A percentile compares a stretch with the other conserved stretches of the same genome.
phyloP scores from a whole-genome alignment of 1,140 invertebrate species.

The Sycophila sp. region DNA sequence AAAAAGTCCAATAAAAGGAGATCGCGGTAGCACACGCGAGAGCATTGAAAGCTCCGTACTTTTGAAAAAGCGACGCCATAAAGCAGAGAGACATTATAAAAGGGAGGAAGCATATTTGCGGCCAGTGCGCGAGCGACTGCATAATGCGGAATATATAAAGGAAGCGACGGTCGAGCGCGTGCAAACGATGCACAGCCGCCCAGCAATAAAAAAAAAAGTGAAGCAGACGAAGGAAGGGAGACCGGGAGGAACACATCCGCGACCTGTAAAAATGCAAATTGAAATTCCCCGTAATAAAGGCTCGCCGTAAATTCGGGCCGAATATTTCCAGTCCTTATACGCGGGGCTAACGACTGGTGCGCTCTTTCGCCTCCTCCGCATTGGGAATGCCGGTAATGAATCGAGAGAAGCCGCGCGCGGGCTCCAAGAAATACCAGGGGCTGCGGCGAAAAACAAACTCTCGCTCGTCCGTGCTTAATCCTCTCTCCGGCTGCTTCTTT shows the following conservation, averaged over 20 bases:
- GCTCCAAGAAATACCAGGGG: background rate
- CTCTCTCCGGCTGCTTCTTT: background rate
- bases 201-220: background rate
- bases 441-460: background rate
- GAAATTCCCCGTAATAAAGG: conserved; percentile 24
- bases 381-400: conserved; percentile 25
- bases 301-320: conserved; percentile 19
- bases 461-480: background rate
- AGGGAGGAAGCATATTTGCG: conserved; percentile 16
- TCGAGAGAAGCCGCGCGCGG: background rate
- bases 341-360: conserved; percentile 5
- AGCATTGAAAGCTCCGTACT: too few species aligned
- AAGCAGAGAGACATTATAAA: background rate
- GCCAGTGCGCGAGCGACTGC: background rate
- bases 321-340: background rate
- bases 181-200: background rate
- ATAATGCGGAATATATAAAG: conserved; percentile 14
- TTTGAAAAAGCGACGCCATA: too few species aligned
- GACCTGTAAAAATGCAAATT: conserved; percentile 31
- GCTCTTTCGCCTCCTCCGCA: background rate
- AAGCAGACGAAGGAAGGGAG: background rate
- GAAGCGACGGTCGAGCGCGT: background rate
- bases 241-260: background rate
- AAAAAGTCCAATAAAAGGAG: background rate
- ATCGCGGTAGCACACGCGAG: too few species aligned